Base-by-base conservation (phyloP, 2,888 invertebrate genomes). In the Patella ulyssiponensis region DNA sequence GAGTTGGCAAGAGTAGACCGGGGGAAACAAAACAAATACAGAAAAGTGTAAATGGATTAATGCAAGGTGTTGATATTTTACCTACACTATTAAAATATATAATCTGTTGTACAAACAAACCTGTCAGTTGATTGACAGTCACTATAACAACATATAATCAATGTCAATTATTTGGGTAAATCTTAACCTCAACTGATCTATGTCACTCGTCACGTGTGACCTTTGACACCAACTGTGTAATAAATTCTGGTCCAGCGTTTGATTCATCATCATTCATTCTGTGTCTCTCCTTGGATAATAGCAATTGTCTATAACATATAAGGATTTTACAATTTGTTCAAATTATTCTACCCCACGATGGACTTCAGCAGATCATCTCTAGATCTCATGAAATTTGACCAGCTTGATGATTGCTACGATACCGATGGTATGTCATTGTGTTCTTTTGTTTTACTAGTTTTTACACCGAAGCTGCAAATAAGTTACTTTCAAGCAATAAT, bases 151-250 rank as follows among this genome's bases (percentile, higher is more conserved):
- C 17, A 58, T 7, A 17, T 58, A 58, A 58, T 58, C 58, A 58
- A 58, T 58, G 58, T 58, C 58, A 58, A 17, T 58, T 58, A 58
- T n/a, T 17, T 58, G 20, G 20, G n/a, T n/a, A n/a, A 58, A 14
- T 58, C 7, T 58, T 14, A n/a, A 58, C 58, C 58, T 58, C 17
- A 58, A 58, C 2, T 33, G 33, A 33, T 33, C 33, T 1, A n/a
- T 64, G 64, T 12, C 64, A 64, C 64, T 20, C 11, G 64, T 64
- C 64, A 64, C 64, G 64, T 64, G 64, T 64, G 20, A 64, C 64
- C 64, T n/a, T 64, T 64, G 64, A 64, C 64, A 64, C 64, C 64
- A 20, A 12, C 11, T 23, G n/a, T 64, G 7, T 20, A 20, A 64
- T 11, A 64, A 20, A 64, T 64, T 64, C 23, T 23, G 20, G 20